phyloP scores from a whole-genome alignment of 2,888 invertebrate genomes.

The Ptilodon capucinus region DNA sequence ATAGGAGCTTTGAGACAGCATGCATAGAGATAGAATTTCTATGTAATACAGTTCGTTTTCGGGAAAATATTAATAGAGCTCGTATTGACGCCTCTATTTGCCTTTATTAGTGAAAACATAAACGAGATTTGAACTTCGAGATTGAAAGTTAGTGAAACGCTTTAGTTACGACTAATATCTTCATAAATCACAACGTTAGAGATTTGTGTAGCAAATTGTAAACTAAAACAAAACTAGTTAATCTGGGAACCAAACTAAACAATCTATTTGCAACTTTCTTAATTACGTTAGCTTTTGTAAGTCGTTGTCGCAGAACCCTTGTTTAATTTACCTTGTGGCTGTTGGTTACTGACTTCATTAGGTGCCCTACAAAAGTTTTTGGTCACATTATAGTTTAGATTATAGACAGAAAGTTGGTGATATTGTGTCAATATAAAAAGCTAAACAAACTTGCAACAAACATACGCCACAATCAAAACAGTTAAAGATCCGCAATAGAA shows the following conservation, averaged over 20 bases:
- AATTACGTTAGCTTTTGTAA: constrained; percentile 11
- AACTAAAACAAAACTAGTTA: constrained; percentile 10
- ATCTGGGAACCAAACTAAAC: constrained; percentile 7
- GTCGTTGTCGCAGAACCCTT: constrained; percentile 2
- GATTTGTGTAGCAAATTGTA: constrained; percentile 2
- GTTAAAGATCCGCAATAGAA: no score
- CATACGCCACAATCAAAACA: no score
- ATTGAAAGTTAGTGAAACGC: constrained; percentile 9
- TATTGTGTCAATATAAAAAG: no score
- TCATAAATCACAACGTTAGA: constrained; percentile 4
- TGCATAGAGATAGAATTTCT: no score
- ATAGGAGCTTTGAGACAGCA: no score
- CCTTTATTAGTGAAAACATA: neutral
- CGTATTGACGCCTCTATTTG: neutral
- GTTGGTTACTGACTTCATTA: constrained; percentile 2
- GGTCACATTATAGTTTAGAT: neutral
- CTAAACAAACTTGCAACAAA: no score
- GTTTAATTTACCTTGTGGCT: constrained; percentile 2
- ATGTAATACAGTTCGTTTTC: no score
- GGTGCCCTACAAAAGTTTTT: neutral
- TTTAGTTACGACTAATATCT: constrained; percentile 2
- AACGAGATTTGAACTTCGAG: neutral
- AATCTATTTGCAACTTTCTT: constrained; percentile 17
- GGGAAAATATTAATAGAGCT: no score
- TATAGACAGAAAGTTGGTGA: no score